A percentile compares a stretch with the other conserved stretches of the same genome.
Evolutionary conservation across 2,797 vertebrate genomes (phyloP).

Genomic region (Rhinichthys osculus): DNA sequence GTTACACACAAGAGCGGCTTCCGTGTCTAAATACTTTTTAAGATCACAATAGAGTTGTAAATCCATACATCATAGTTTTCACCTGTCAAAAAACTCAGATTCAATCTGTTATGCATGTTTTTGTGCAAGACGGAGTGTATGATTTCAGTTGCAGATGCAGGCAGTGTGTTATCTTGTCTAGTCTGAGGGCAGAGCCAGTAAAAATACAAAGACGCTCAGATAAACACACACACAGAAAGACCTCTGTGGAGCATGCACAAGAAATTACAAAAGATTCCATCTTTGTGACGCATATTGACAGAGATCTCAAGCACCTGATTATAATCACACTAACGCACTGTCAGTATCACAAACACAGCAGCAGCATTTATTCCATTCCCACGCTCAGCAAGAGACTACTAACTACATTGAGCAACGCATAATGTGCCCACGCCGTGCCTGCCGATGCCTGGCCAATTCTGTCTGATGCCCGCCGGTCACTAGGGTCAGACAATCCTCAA

Average conservation of each 20-base stretch:
- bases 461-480: conserved; percentile 24
- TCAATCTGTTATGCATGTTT: background rate
- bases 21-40: background rate
- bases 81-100: background rate
- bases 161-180: conserved; percentile 46
- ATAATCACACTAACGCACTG: conserved; percentile 15
- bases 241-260: conserved; percentile 27
- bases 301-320: conserved; percentile 51
- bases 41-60: background rate
- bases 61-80: background rate
- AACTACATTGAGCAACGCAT: conserved; percentile 43
- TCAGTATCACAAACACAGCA: conserved; percentile 22
- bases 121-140: background rate
- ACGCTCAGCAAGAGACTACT: conserved; percentile 41
- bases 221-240: conserved; percentile 33
- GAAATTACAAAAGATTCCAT: conserved; percentile 38
- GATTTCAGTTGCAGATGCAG: conserved; percentile 45
- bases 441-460: conserved; percentile 33
- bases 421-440: conserved; percentile 6
- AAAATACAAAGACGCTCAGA: conserved; percentile 50
- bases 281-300: conserved; percentile 53
- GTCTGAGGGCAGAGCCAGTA: conserved; percentile 40
- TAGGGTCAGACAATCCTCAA: conserved; percentile 44
- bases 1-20: background rate
- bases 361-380: conserved; percentile 40